Evolutionary conservation across 2,888 invertebrate genomes (phyloP), one percentile per base, ranked within the genome.

Genomic region (Oligia fasciuncula): DNA sequence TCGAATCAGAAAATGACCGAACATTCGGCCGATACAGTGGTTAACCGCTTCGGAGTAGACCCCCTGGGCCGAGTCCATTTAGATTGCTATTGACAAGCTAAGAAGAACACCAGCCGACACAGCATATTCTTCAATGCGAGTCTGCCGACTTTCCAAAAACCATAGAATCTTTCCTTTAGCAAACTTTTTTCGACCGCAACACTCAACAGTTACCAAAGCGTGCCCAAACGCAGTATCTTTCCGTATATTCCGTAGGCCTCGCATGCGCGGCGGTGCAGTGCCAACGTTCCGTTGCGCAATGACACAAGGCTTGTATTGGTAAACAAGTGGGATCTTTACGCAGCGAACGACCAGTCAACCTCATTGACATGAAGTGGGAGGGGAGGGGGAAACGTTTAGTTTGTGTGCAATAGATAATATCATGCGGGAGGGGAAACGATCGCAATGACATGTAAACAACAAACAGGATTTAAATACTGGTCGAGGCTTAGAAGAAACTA

Each of bases 221-320:
- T 79, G 77, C 63, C 4, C 70, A 17, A 43, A 49, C 82, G 80
- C 68, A 83, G 68, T 85, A 2, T 54, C 54, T 29, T 57, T 73
- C 79, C 84, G 89, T 89, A 80, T 88, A 60, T 84, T 80, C 57
- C 49, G n/a, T 60, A 29, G 2, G 63, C 66, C 78, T 83, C 83
- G 84, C 86, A 84, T 78, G 82, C 72, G 79, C 77, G 77, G 57
- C 79, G 75, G 54, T 87, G 85, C 89, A 89, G 81, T 88, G 89
- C 88, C 89, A 88, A 89, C 88, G 85, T 84, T 89, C 83, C 77
- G 77, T 89, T 89, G 88, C 88, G 87, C 82, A 89, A 88, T 89
- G 85, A 81, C 87, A 86, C 69, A 81, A 83, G 54, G 78, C 62
- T 76, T 60, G 79, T 89, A 88, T 89, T 89, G 85, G 89, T 89